Conservation (phyloP, 1,140 invertebrate species). For the Diploscapter pachys region DNA sequence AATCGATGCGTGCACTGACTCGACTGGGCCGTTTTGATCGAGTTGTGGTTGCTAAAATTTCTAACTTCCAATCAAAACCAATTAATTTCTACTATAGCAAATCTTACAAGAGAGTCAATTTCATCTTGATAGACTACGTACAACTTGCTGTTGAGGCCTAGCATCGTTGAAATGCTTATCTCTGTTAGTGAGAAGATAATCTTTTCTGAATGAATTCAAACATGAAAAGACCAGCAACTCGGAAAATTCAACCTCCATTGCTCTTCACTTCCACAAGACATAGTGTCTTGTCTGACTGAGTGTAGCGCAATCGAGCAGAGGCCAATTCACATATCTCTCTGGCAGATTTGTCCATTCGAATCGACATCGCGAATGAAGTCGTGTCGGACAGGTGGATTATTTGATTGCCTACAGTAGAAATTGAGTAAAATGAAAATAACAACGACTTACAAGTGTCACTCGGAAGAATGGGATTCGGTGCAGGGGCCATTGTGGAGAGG, state of each 20-base stretch:
- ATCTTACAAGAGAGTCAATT: conserved; percentile 74
- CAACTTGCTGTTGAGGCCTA: conserved; percentile 75
- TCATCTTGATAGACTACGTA: conserved; percentile 74
- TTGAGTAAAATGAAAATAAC: background rate
- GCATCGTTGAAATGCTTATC: conserved; percentile 73
- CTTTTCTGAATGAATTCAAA: conserved; percentile 65
- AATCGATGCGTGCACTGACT: conserved; percentile 68
- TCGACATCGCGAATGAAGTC: conserved; percentile 76
- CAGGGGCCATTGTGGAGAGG: conserved; percentile 46
- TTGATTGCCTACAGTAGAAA: conserved; percentile 70
- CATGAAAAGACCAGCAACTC: conserved; percentile 15
- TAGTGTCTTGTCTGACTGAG: conserved; percentile 37
- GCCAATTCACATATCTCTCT: conserved; percentile 30
- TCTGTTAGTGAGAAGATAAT: conserved; percentile 74
- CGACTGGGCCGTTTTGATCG: conserved; percentile 73
- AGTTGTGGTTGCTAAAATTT: conserved; percentile 69
- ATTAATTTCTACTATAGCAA: background rate
- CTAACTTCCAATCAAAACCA: no score
- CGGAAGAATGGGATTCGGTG: conserved; percentile 54
- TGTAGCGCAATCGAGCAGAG: conserved; percentile 67
- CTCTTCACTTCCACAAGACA: conserved; percentile 79
- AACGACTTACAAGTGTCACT: conserved; percentile 51
- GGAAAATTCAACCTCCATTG: conserved; percentile 63
- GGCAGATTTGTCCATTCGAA: conserved; percentile 72
- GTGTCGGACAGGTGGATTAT: conserved; percentile 80